Evolutionary conservation across 1,140 invertebrate genomes (phyloP).

Genomic region (Monomorium pharaonis): DNA sequence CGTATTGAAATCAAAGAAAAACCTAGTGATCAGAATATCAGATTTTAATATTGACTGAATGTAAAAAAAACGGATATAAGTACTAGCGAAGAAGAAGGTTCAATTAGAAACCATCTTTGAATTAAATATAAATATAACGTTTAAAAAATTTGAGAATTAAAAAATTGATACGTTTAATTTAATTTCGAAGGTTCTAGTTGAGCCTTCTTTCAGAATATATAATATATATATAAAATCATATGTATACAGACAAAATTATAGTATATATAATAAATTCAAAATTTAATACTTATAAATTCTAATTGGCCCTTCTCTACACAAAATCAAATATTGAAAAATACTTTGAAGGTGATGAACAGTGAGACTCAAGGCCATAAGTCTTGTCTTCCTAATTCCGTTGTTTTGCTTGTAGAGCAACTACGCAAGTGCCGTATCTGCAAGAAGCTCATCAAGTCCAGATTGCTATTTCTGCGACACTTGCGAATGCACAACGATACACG

Average conservation of each 20-base stretch:
- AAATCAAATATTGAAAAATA: not conserved
- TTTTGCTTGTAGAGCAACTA: constrained; percentile 65
- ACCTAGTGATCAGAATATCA: not conserved
- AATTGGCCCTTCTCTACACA: not conserved
- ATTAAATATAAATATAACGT: not conserved
- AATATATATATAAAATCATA: not conserved
- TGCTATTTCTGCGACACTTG: constrained; percentile 70
- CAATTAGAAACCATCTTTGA: no score
- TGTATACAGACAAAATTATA: not conserved
- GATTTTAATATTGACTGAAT: not conserved
- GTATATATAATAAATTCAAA: not conserved
- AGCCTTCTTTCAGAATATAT: not conserved
- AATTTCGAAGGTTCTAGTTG: not conserved
- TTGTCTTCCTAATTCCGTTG: not conserved
- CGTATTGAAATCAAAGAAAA: not conserved
- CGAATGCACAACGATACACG: constrained; percentile 64
- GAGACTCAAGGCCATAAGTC: not conserved
- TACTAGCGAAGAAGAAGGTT: no score
- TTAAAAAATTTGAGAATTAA: no score
- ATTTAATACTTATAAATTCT: not conserved
- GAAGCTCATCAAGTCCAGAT: constrained; percentile 70
- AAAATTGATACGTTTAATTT: no score
- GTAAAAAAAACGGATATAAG: not conserved
- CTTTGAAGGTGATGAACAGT: not conserved
- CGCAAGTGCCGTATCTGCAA: constrained; percentile 72